A percentile compares a stretch with the other conserved stretches of the same genome.
These are phyloP conservation scores for Dromococcyx pavoninus DNA, from an alignment of 2,797 vertebrate genomes.

Conservation along the genomic window DNA sequence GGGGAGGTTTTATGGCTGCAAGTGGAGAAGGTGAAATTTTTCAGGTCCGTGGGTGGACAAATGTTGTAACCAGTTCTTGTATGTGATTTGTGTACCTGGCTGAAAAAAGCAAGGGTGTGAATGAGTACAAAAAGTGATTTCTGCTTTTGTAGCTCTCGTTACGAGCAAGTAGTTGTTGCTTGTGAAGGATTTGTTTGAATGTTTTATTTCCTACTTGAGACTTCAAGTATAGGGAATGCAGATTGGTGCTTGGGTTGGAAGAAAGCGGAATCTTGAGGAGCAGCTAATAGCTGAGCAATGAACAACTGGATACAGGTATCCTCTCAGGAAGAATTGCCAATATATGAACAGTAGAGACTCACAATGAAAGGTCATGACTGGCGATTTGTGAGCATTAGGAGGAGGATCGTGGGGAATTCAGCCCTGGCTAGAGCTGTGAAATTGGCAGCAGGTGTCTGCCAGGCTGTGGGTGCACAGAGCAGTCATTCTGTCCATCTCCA, in stretches of 20 bases:
- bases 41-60: neutral
- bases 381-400: neutral
- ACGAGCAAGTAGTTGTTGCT: neutral
- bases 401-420: neutral
- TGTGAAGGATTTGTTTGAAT: accelerated
- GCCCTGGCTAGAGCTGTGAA: neutral
- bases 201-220: neutral
- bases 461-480: neutral
- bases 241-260: neutral
- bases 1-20: neutral
- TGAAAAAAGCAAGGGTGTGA: neutral
- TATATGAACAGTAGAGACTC: neutral
- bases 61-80: neutral
- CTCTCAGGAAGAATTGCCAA: neutral
- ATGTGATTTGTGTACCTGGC: neutral
- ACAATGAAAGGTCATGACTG: neutral
- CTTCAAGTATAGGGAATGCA: neutral
- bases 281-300: neutral
- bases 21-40: neutral
- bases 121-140: neutral
- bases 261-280: neutral
- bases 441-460: neutral
- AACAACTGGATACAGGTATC: neutral
- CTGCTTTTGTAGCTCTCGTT: neutral
- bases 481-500: neutral